phyloP scores from a whole-genome alignment of 2,113 vertebrate genomes.

The Myotis lucifugus region DNA sequence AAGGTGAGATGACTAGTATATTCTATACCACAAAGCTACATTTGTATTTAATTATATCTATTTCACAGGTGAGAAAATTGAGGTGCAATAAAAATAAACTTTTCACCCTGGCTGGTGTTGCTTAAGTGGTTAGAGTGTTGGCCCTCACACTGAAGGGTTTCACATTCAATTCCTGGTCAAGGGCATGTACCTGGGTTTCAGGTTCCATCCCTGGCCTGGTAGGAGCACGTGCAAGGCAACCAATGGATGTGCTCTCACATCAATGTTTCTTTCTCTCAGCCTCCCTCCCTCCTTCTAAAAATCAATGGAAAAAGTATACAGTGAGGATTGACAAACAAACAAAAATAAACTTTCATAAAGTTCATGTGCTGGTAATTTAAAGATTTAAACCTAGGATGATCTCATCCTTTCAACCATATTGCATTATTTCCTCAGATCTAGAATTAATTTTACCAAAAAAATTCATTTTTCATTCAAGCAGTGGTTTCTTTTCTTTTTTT shows the following conservation, averaged over 20 bases:
- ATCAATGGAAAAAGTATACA: no score
- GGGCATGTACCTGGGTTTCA: no score
- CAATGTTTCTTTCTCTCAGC: no score
- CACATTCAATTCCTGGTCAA: no score
- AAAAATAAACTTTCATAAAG: neutral
- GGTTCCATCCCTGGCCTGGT: no score
- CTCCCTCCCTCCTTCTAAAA: no score
- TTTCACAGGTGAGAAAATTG: neutral
- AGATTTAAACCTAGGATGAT: neutral
- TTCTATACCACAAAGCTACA: neutral
- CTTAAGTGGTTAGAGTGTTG: no score
- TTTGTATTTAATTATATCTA: neutral
- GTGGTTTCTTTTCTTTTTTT: neutral
- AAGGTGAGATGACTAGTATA: neutral
- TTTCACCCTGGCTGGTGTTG: neutral
- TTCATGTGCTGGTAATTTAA: neutral
- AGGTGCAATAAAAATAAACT: neutral
- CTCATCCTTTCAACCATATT: neutral
- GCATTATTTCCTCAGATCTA: neutral
- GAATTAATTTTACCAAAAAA: neutral
- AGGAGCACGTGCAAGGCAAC: no score
- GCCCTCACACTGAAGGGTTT: no score
- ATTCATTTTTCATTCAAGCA: neutral
- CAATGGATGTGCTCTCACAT: no score
- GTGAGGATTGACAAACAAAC: no score